Percentiles rank a stretch among this genome's conserved stretches.
phyloP scores from a whole-genome alignment of 1,140 invertebrate genomes.

The Heliconius melpomene region DNA sequence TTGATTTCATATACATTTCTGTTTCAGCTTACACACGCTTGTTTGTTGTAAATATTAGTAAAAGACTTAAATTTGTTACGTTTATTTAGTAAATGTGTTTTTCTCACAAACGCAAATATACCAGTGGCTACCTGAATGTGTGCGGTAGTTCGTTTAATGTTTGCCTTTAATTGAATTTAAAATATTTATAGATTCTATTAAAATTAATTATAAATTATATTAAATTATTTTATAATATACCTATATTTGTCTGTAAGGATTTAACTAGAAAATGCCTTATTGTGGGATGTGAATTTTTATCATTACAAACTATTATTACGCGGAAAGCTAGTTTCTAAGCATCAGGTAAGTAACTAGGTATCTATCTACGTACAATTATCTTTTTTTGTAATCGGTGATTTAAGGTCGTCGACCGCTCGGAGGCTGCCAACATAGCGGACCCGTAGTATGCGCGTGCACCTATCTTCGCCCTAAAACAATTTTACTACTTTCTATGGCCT shows the following conservation, averaged over 20 bases:
- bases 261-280: background rate
- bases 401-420: slow-evolving; percentile 69
- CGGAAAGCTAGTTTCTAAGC: slow-evolving; percentile 21
- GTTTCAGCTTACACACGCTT: slow-evolving; percentile 44
- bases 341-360: slow-evolving; percentile 42
- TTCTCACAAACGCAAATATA: slow-evolving; percentile 52
- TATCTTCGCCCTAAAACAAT: slow-evolving; percentile 46
- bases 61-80: slow-evolving; percentile 48
- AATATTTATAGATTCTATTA: background rate
- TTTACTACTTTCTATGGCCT: slow-evolving; percentile 54
- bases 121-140: slow-evolving; percentile 51
- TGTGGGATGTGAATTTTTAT: background rate
- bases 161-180: background rate
- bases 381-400: slow-evolving; percentile 68
- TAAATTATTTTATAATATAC: too few relatives aligned
- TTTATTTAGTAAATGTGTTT: slow-evolving; percentile 62
- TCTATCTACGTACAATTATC: slow-evolving; percentile 59
- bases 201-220: background rate
- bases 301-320: background rate
- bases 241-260: background rate
- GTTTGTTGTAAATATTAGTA: slow-evolving; percentile 52
- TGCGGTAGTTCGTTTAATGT: slow-evolving; percentile 35
- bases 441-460: slow-evolving; percentile 55
- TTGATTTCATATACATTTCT: slow-evolving; percentile 48
- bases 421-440: slow-evolving; percentile 69